Percentiles rank a stretch among this genome's conserved stretches.
These are phyloP conservation scores for Nasonovia ribisnigri DNA, from an alignment of 2,888 invertebrate genomes.

Conservation along the genomic window DNA sequence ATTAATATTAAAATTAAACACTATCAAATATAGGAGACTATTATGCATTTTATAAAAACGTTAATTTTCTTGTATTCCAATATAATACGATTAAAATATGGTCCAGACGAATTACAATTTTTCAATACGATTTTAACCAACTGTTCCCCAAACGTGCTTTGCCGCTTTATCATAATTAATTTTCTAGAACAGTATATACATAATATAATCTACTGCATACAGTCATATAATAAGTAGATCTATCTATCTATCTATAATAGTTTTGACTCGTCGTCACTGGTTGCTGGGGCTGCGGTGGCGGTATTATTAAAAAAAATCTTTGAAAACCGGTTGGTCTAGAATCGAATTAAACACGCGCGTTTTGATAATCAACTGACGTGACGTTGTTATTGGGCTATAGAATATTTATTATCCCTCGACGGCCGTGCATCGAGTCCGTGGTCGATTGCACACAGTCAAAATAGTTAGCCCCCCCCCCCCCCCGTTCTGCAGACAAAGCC, in stretches of 20 bases:
- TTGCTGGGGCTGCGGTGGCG: neutral
- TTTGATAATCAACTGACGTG: slow-evolving; percentile 49
- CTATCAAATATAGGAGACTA: neutral
- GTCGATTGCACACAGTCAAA: slow-evolving; percentile 61
- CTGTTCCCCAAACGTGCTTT: neutral
- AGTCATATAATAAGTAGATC: too few relatives aligned
- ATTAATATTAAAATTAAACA: neutral
- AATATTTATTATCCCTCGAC: slow-evolving; percentile 13
- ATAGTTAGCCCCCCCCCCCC: neutral
- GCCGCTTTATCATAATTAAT: neutral
- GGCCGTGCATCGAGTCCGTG: neutral
- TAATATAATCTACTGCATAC: neutral
- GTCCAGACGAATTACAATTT: neutral
- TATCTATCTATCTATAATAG: neutral
- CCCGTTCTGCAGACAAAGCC: slow-evolving; percentile 19
- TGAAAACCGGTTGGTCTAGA: slow-evolving; percentile 26
- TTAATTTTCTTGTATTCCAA: neutral
- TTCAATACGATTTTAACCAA: neutral
- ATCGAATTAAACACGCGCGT: slow-evolving; percentile 41
- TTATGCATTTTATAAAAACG: neutral
- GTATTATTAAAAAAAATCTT: neutral
- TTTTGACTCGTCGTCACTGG: neutral
- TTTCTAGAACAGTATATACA: neutral
- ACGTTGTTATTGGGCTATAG: neutral
- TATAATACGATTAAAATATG: neutral